Evolutionary conservation across 2,888 invertebrate species (phyloP), one percentile per base, ranked within the genome.

Genomic region (Ramazzottius varieornatus): DNA sequence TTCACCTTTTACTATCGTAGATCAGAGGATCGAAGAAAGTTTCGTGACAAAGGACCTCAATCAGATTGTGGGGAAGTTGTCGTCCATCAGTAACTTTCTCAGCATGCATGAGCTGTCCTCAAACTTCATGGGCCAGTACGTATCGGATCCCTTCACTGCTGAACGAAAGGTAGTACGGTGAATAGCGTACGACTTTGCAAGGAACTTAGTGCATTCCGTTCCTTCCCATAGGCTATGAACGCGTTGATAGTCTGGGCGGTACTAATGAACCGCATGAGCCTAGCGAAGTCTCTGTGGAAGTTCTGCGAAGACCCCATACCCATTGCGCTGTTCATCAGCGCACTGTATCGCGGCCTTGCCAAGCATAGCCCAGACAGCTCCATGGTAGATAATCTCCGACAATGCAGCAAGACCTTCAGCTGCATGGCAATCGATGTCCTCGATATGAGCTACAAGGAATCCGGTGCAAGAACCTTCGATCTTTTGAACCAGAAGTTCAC

Each of bases 271-370:
- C 68, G 73, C 29, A 70, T 71, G 13, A 71, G 72, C 65, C 69
- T 75, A 54, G 74, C 73, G 8, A 73, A 74, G 67, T 67, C 73
- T 13, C 67, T 75, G 29, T 75, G 75, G 74, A 71, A 72, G 65
- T 69, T 71, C 40, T 72, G 73, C 34, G 73, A 73, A 46, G 73
- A 75, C 65, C 75, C 75, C 0, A 73, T 75, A 33, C 73, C 75
- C 33, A 67, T 74, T 40, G 74, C 75, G 32, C 69, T 75, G 1
- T 70, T 75, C 20, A 70, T 73, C 66, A 73, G 73, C 65, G 71
- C 72, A 67, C 71, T 74, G 33, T 70, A 71, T 66, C 71, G 71
- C 67, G 69, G 70, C 64, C 68, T 74, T 32, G 69, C 73, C 46
- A 70, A 70, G 33, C 70, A 70, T 66, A 72, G 71, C 54, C 69